These are phyloP conservation scores for Eulithis testata DNA, from an alignment of 2,888 invertebrate species.

Conservation along the genomic window DNA sequence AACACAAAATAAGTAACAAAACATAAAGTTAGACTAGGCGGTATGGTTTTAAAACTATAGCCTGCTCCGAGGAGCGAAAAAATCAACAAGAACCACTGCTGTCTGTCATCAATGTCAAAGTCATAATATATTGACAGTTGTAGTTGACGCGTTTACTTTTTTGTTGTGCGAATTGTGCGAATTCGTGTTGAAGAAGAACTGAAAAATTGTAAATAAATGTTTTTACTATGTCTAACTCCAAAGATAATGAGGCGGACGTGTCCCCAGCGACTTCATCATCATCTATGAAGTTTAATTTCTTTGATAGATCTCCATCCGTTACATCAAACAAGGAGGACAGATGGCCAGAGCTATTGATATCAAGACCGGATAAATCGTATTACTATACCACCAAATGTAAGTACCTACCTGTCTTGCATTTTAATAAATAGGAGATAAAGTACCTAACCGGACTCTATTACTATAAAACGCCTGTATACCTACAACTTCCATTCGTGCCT, in stretches of 20 bases:
- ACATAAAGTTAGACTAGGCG: no score
- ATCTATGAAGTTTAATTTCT: conserved; percentile 63
- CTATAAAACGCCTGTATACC: no score
- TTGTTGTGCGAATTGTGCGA: conserved; percentile 31
- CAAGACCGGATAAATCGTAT: conserved; percentile 75
- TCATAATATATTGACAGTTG: neutral
- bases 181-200: neutral
- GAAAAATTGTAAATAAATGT: conserved; percentile 44
- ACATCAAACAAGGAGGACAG: conserved; percentile 73
- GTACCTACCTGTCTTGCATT: conserved; percentile 43
- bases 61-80: no score
- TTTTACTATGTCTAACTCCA: conserved; percentile 68
- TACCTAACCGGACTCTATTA: neutral
- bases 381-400: conserved; percentile 75
- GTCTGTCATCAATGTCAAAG: conserved; percentile 14
- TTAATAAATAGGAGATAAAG: neutral
- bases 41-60: no score
- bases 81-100: no score
- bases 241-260: conserved; percentile 61
- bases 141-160: conserved; percentile 21
- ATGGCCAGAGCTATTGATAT: conserved; percentile 80
- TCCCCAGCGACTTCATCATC: conserved; percentile 70
- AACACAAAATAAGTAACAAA: no score
- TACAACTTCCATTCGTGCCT: no score
- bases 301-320: conserved; percentile 73